Evolutionary conservation across 2,113 vertebrate genomes (phyloP), one percentile per base, ranked within the genome.

Genomic region (Oceanodroma tethys): DNA sequence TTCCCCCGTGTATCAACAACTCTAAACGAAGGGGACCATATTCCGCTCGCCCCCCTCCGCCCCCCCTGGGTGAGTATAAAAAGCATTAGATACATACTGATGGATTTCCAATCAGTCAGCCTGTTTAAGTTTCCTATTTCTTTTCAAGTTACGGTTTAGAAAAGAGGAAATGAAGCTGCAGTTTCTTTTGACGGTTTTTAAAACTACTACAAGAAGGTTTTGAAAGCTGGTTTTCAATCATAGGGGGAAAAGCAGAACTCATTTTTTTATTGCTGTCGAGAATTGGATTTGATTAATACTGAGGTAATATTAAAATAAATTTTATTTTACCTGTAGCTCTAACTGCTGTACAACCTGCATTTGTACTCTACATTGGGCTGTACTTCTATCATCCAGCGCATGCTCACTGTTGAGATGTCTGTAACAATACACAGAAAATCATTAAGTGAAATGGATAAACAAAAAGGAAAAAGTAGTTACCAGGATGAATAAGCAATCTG

Each of bases 311-410:
- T 89, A 87, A 97, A 98, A 98, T 98, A 97, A 98, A 98, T 98
- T 86, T 79, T 91, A 97, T 98, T 97, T 98, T 99, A 99, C 99
- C 99, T 99, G 99, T 97, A 99, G 99, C 98, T 99, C 99, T 99
- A 99, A 99, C 99, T 99, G 99, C 98, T 99, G 99, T 88, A 99
- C 99, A 98, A 99, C 99, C 99, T 99, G 99, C 99, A 99, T 99
- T 98, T 99, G 99, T 97, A 99, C 99, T 98, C 99, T 99, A 98
- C 99, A 99, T 98, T 99, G 99, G 96, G 99, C 99, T 93, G 99
- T 99, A 98, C 99, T 99, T 98, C 99, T 98, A 98, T 99, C 99
- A 97, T 99, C 99, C 98, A 99, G 98, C 97, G 99, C 99, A 97
- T 99, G 99, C 98, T 99, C 99, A 94, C 98, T 99, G 99, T 99